Conservation (phyloP, 2,113 vertebrate genomes). For the Strix uralensis region DNA sequence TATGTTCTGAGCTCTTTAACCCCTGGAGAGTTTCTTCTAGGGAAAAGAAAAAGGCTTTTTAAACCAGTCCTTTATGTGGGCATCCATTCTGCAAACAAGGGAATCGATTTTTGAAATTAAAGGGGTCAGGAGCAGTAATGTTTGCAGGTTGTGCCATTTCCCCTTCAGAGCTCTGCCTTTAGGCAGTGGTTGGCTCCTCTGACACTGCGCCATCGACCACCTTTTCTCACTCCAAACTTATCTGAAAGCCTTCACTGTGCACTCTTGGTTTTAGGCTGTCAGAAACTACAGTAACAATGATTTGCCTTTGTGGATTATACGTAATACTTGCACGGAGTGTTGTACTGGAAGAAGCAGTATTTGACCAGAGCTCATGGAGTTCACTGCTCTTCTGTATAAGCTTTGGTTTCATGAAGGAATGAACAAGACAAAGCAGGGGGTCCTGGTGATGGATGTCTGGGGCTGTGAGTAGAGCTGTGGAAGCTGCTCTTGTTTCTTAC, state of each 20-base stretch:
- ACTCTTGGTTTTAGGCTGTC: neutral
- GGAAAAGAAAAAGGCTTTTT: neutral
- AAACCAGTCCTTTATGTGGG: accelerated
- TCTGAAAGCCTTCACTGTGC: no score
- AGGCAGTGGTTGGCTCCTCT: neutral
- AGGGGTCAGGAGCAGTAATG: neutral
- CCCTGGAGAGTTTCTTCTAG: neutral
- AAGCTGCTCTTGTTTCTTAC: neutral
- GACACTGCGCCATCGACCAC: accelerated
- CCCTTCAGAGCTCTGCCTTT: neutral
- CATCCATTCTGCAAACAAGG: neutral
- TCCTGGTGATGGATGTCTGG: neutral
- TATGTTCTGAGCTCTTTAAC: neutral
- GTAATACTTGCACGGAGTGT: neutral
- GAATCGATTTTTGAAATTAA: neutral
- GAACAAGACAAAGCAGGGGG: neutral
- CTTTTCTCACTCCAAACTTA: neutral
- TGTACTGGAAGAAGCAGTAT: no score
- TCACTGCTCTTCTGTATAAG: neutral
- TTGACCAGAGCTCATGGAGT: neutral
- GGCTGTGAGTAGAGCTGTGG: neutral
- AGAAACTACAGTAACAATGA: neutral
- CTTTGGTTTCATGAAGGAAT: neutral
- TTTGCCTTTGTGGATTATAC: no score
- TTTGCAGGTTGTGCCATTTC: neutral